Base-by-base conservation (phyloP, 2,113 vertebrate species). In the Euleptes europaea region DNA sequence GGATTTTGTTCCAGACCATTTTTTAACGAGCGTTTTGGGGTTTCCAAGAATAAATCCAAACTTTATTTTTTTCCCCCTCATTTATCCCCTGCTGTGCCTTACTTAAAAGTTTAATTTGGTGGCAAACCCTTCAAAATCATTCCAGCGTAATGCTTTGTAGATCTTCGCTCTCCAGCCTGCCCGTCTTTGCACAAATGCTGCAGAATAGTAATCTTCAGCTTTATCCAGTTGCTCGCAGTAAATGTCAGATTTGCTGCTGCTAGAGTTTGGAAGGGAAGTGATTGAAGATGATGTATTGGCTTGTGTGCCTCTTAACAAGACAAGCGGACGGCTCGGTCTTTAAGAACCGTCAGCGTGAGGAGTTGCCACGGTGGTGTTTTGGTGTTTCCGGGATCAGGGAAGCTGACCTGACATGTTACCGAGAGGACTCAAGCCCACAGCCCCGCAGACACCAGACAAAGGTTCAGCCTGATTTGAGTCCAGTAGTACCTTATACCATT, bases 31-130 rank as follows among this genome's bases (percentile, higher is more conserved):
- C 86, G 76, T 86, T 94, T 92, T 88, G 91, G 90, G 86, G 92
- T 93, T 92, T 90, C 44, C 9, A 8, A 26, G 15, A 33, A 89
- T 88, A 93, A 95, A 94, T 92, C 91, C 93, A 91, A 54, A 67
- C 77, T 80, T 91, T 91, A 87, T 87, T 92, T 92, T 90, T 86
- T 86, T 85, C 14, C 89, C 88, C 84, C 21, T 7, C 60, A 21
- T 3, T 93, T 88, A 92, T 94, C 88, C 87, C 90, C 90, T 91
- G 85, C 91, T 91, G 93, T 86, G 92, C 70, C 93, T 93, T 91
- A 83, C 88, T 91, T 89, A 71, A 85, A 90, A 94, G 89, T 94
- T 95, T 94, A 91, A 95, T 94, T 95, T 92, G 83, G 82, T 90
- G 86, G 91, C 88, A 88, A 94, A 93, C 84, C 89, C 88, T 89